A percentile compares a stretch with the other conserved stretches of the same genome.
These are phyloP conservation scores for Drosophila algonquin DNA, from an alignment of 2,888 invertebrate genomes.

Conservation along the genomic window DNA sequence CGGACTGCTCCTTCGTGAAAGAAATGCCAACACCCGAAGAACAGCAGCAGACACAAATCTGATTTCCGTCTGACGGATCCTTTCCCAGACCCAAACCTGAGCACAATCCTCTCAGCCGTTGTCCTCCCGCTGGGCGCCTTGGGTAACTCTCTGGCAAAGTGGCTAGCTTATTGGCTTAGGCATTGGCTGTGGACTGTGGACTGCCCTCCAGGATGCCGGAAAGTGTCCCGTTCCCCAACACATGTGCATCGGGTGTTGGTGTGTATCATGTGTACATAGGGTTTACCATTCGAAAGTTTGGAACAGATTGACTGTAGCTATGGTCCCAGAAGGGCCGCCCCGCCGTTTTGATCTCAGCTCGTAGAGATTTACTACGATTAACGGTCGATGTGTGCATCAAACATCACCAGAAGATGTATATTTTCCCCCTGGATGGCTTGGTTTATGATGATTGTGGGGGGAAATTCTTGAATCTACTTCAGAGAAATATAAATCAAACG, in stretches of 20 bases:
- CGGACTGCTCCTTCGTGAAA: conserved; percentile 59
- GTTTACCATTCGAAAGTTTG: background rate
- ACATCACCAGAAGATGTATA: background rate
- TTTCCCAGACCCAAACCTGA: conserved; percentile 4
- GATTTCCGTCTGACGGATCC: conserved; percentile 61
- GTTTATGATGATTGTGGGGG: too few relatives aligned
- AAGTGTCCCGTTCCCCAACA: background rate
- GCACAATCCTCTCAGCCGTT: background rate
- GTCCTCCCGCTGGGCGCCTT: conserved; percentile 4
- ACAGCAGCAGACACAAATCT: conserved; percentile 56
- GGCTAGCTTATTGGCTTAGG: conserved; percentile 58
- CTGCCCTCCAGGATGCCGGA: background rate
- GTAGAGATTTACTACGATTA: background rate
- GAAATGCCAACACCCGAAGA: conserved; percentile 37
- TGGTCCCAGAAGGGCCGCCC: background rate
- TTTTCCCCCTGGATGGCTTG: too few relatives aligned
- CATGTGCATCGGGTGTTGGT: background rate
- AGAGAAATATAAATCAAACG: too few relatives aligned
- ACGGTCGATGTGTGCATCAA: background rate
- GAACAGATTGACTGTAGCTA: background rate
- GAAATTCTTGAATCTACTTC: too few relatives aligned
- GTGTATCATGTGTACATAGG: background rate
- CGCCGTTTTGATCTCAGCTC: background rate
- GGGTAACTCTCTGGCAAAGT: conserved; percentile 47
- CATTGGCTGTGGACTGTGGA: background rate